phyloP scores from a whole-genome alignment of 2,888 invertebrate genomes.

The Drosophila eohydei region DNA sequence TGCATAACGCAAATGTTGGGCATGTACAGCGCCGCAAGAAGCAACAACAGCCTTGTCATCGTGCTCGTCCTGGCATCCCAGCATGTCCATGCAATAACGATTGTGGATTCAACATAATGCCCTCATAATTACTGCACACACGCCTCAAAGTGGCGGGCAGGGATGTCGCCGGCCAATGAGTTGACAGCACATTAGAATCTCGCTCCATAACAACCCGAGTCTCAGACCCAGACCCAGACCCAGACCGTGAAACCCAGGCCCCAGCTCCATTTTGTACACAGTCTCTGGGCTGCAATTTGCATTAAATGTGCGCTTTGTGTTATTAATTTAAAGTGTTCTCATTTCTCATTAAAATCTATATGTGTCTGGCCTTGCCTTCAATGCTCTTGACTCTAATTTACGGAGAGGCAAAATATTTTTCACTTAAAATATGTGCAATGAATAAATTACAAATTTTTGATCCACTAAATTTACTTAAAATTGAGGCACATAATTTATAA shows the following conservation, averaged over 20 bases:
- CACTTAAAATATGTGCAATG: conserved; percentile 40
- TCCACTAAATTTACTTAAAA: conserved; percentile 21
- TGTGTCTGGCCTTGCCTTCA: conserved; percentile 20
- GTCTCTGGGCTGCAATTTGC: conserved; percentile 74
- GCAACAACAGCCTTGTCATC: conserved; percentile 41
- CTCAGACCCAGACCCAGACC: background rate
- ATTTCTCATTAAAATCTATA: conserved; percentile 67
- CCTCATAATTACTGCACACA: conserved; percentile 82
- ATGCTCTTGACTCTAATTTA: conserved; percentile 22
- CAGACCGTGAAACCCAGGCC: background rate
- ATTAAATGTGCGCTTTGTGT: conserved; percentile 77
- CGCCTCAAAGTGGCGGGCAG: conserved; percentile 47
- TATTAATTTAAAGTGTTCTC: conserved; percentile 79
- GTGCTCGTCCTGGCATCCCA: conserved; percentile 54
- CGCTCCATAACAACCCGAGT: background rate
- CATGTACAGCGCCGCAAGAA: conserved; percentile 62
- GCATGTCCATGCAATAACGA: conserved; percentile 82
- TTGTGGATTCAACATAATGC: conserved; percentile 82
- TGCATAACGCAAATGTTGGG: conserved; percentile 76
- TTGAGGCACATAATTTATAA: background rate
- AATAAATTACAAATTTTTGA: conserved; percentile 38
- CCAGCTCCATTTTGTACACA: background rate
- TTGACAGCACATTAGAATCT: conserved; percentile 61
- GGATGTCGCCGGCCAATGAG: conserved; percentile 54
- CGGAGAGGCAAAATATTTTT: conserved; percentile 14